A percentile compares a stretch with the other conserved stretches of the same genome.
Conservation (phyloP, 2,797 vertebrate genomes). For the Bradypus variegatus region DNA sequence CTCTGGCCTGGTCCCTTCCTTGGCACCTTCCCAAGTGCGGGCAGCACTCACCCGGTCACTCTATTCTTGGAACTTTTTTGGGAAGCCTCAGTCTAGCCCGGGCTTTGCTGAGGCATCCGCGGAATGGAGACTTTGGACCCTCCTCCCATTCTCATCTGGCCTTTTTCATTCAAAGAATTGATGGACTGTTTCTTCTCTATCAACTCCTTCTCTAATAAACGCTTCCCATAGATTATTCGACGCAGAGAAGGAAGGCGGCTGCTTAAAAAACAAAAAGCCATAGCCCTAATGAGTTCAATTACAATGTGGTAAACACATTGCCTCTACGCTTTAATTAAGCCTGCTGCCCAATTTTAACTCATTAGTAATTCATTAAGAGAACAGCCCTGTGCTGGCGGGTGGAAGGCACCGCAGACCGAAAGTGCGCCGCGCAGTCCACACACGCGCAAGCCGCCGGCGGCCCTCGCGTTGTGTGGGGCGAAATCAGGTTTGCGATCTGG, state of each 20-base stretch:
- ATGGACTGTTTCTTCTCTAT: conserved; percentile 43
- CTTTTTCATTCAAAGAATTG: conserved; percentile 60
- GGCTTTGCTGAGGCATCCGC: neutral
- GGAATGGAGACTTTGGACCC: neutral
- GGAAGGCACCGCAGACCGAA: conserved; percentile 49
- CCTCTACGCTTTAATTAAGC: conserved; percentile 84
- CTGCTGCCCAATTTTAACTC: conserved; percentile 83
- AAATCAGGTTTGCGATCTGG: neutral
- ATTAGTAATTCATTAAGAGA: conserved; percentile 86
- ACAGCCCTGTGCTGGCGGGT: conserved; percentile 74
- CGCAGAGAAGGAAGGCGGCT: conserved; percentile 63
- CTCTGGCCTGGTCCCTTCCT: neutral
- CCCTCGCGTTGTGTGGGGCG: neutral
- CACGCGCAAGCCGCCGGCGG: neutral
- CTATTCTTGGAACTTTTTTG: neutral
- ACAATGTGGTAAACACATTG: conserved; percentile 84
- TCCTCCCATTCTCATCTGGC: neutral
- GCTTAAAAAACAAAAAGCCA: conserved; percentile 75
- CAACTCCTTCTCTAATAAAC: conserved; percentile 60
- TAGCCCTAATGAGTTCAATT: conserved; percentile 84
- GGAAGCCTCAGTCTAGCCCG: neutral
- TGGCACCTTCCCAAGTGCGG: neutral
- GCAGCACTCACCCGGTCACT: neutral
- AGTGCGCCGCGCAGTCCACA: conserved; percentile 12
- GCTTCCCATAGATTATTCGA: conserved; percentile 62